A percentile compares a stretch with the other conserved stretches of the same genome.
These are phyloP conservation scores for Solea senegalensis DNA, from an alignment of 2,113 vertebrate species.

Conservation along the genomic window DNA sequence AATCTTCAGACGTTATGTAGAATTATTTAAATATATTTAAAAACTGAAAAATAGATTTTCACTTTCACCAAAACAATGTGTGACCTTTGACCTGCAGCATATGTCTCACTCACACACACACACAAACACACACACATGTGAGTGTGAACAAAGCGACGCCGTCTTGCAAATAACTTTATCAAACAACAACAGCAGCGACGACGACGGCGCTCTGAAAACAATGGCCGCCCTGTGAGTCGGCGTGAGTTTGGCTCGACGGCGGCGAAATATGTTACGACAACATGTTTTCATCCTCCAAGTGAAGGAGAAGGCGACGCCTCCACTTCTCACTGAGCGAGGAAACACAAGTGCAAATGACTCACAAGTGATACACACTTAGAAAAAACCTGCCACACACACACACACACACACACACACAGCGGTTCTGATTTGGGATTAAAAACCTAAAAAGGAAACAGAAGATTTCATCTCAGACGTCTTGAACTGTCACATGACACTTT, in stretches of 20 bases:
- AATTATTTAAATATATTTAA: too few species aligned
- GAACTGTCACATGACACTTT: too few species aligned
- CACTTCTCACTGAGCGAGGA: constrained; percentile 49
- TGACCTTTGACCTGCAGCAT: background rate
- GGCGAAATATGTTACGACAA: constrained; percentile 60
- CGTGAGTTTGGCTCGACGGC: constrained; percentile 38
- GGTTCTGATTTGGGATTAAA: too few species aligned
- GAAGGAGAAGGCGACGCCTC: constrained; percentile 59
- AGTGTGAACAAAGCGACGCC: too few species aligned
- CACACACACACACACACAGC: background rate
- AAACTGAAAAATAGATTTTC: too few species aligned
- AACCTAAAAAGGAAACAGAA: too few species aligned
- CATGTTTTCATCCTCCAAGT: constrained; percentile 45
- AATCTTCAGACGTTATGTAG: too few species aligned
- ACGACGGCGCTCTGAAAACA: constrained; percentile 42
- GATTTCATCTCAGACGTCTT: too few species aligned
- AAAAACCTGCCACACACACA: constrained; percentile 1
- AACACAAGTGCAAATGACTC: constrained; percentile 64
- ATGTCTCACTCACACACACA: background rate
- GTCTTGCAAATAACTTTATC: constrained; percentile 22
- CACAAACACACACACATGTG: too few species aligned
- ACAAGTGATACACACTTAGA: constrained; percentile 37
- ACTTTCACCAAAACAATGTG: too few species aligned
- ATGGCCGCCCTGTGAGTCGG: constrained; percentile 37
- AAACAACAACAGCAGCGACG: constrained; percentile 19